Percentiles rank a stretch among this genome's conserved stretches.
Evolutionary conservation across 2,888 invertebrate species (phyloP).

Genomic region (Lamellibrachia satsuma): DNA sequence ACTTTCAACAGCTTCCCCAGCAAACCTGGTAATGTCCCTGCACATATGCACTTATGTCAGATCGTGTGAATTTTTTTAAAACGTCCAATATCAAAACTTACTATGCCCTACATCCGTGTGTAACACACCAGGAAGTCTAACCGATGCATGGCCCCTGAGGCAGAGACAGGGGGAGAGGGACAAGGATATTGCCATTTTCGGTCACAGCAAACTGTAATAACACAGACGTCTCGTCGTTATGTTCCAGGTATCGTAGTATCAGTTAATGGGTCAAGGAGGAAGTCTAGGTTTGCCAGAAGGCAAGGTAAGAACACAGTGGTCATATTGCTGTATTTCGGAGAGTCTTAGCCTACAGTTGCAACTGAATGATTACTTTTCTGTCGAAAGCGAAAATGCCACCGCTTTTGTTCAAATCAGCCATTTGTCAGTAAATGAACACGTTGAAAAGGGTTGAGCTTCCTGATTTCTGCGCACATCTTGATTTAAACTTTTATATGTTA

Average conservation of each 20-base stretch:
- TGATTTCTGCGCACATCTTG: too few relatives aligned
- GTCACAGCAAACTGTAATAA: not conserved
- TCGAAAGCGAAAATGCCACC: not conserved
- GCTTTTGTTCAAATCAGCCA: not conserved
- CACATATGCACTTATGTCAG: too few relatives aligned
- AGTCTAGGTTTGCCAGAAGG: conserved; percentile 11
- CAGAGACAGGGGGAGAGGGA: too few relatives aligned
- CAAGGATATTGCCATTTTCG: too few relatives aligned
- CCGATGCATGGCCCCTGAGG: too few relatives aligned
- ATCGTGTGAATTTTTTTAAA: too few relatives aligned
- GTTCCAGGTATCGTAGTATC: not conserved
- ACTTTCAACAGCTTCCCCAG: too few relatives aligned
- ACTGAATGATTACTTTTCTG: not conserved
- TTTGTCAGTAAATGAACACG: not conserved
- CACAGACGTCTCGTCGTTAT: not conserved
- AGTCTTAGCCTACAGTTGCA: not conserved
- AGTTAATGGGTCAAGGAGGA: not conserved
- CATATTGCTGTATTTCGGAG: not conserved
- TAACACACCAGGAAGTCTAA: not conserved
- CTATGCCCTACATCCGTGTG: too few relatives aligned
- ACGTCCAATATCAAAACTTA: too few relatives aligned
- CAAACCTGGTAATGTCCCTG: too few relatives aligned
- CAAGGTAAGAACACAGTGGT: not conserved
- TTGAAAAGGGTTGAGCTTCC: too few relatives aligned
- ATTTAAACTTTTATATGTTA: too few relatives aligned